phyloP scores from a whole-genome alignment of 2,797 vertebrate genomes.

The Leptodactylus fallax region DNA sequence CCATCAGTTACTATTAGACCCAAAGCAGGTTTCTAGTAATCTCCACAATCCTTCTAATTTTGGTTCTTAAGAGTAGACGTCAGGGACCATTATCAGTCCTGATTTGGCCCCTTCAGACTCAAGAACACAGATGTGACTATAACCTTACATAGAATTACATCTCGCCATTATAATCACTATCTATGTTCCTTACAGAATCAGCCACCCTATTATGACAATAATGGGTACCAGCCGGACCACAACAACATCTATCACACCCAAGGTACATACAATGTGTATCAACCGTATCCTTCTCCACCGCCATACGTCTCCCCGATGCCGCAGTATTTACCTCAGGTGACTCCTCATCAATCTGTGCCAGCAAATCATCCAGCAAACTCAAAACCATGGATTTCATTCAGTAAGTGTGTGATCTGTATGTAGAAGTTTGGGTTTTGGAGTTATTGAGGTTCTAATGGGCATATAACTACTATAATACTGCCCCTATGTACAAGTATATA shows the following conservation, averaged over 20 bases:
- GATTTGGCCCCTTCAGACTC: too few relatives aligned
- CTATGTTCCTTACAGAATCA: background rate
- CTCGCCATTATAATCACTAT: too few relatives aligned
- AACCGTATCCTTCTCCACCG: constrained; percentile 41
- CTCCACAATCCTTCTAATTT: too few relatives aligned
- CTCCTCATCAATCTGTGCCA: constrained; percentile 61
- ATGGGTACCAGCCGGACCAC: constrained; percentile 73
- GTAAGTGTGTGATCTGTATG: constrained; percentile 66
- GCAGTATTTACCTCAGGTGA: constrained; percentile 68
- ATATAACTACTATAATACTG: background rate
- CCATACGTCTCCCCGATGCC: constrained; percentile 64
- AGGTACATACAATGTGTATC: constrained; percentile 47
- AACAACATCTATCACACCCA: background rate
- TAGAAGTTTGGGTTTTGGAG: too few relatives aligned
- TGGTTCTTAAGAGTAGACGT: too few relatives aligned
- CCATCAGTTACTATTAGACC: too few relatives aligned
- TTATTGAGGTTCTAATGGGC: too few relatives aligned
- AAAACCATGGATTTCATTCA: constrained; percentile 55
- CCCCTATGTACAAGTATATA: background rate
- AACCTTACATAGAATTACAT: too few relatives aligned
- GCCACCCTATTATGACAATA: constrained; percentile 74
- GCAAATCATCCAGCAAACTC: background rate
- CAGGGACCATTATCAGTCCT: too few relatives aligned
- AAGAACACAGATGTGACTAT: too few relatives aligned
- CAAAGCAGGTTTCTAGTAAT: too few relatives aligned